phyloP scores from a whole-genome alignment of 1,140 invertebrate genomes.

The Lordiphosa stackelbergi region DNA sequence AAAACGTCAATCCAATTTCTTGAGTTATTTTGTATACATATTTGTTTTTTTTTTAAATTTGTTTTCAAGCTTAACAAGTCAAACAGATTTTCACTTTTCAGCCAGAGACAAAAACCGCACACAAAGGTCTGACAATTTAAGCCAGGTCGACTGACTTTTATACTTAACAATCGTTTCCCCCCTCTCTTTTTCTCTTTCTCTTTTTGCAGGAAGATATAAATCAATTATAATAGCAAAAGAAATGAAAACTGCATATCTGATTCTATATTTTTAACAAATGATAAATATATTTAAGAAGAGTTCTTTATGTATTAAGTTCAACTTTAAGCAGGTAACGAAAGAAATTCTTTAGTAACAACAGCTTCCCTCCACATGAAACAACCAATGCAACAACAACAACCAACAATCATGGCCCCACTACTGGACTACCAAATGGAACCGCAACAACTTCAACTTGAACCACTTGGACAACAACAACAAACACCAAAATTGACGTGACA shows the following conservation, averaged over 20 bases:
- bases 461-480: conserved; percentile 26
- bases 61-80: conserved; percentile 21
- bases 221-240: conserved; percentile 24
- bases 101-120: conserved; percentile 37
- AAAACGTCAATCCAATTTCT: background rate
- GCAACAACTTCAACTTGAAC: conserved; percentile 24
- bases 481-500: conserved; percentile 43
- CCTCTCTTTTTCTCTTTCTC: conserved; percentile 14
- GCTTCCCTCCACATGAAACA: conserved; percentile 68
- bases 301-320: conserved; percentile 65
- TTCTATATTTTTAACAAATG: conserved; percentile 35
- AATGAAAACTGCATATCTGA: conserved; percentile 57
- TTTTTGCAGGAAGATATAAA: conserved; percentile 47
- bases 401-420: conserved; percentile 13
- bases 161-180: conserved; percentile 30
- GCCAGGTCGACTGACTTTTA: conserved; percentile 31
- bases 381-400: conserved; percentile 9
- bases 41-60: conserved; percentile 15
- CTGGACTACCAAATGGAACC: conserved; percentile 24
- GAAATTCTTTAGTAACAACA: conserved; percentile 61
- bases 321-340: conserved; percentile 55
- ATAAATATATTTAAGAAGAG: conserved; percentile 39
- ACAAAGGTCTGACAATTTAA: conserved; percentile 46
- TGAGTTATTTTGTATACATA: conserved; percentile 6
- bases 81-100: conserved; percentile 20